phyloP scores from a whole-genome alignment of 2,113 vertebrate species.

The Paradoxurus hermaphroditus region DNA sequence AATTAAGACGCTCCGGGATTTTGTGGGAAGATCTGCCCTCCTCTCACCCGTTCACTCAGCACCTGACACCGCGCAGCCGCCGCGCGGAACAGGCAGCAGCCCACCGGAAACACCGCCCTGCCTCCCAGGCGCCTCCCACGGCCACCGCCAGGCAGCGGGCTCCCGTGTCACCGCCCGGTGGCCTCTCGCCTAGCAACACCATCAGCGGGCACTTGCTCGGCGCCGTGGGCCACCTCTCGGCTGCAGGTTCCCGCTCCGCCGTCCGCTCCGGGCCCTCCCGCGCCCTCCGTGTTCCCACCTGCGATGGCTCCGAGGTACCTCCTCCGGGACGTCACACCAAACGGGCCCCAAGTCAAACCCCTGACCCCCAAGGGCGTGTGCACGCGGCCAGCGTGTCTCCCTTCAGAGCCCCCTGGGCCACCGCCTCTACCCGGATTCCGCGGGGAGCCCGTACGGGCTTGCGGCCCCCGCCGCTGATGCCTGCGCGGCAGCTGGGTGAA shows the following conservation, averaged over 20 bases:
- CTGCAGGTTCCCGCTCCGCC: fast-evolving
- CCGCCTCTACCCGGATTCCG: too few relatives aligned
- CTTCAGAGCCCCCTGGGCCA: not conserved
- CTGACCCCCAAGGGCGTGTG: not conserved
- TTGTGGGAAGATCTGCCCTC: not conserved
- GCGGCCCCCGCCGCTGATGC: too few relatives aligned
- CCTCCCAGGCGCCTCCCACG: not conserved
- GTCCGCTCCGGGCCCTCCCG: not conserved
- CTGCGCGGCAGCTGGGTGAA: too few relatives aligned
- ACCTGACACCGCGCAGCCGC: fast-evolving
- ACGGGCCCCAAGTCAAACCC: not conserved
- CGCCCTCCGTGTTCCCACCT: not conserved
- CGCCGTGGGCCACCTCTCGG: not conserved
- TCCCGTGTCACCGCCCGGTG: not conserved
- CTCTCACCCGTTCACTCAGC: not conserved
- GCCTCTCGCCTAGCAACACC: not conserved
- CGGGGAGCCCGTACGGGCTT: not conserved
- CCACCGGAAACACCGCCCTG: fast-evolving
- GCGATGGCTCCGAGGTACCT: not conserved
- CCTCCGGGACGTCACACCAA: not conserved
- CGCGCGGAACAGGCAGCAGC: not conserved
- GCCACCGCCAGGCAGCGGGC: fast-evolving
- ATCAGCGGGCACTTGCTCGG: fast-evolving
- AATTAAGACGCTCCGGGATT: not conserved
- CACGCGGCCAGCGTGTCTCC: too few relatives aligned